Evolutionary conservation across 2,113 vertebrate genomes (phyloP).

Genomic region (Rattus norvegicus): GRCr8 NC_086032.1:77464501-77465000

Average conservation of each 20-base stretch:
- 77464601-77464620: neutral
- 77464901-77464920: neutral
- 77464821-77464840: neutral
- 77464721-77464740: neutral
- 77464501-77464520: neutral
- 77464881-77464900: neutral
- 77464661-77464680: neutral
- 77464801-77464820: neutral
- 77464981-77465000: accelerated
- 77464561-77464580: neutral
- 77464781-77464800: neutral
- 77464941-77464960: neutral
- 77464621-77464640: neutral
- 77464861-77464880: neutral
- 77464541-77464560: neutral
- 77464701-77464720: neutral
- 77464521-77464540: too few relatives aligned
- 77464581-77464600: too few relatives aligned
- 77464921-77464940: neutral
- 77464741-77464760: neutral
- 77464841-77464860: neutral
- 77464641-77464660: neutral
- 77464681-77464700: neutral
- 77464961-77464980: neutral
- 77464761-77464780: too few relatives aligned